Evolutionary conservation across 2,797 vertebrate species (phyloP), one percentile per base, ranked within the genome.

Genomic region (Lycodopsis pacificus): DNA sequence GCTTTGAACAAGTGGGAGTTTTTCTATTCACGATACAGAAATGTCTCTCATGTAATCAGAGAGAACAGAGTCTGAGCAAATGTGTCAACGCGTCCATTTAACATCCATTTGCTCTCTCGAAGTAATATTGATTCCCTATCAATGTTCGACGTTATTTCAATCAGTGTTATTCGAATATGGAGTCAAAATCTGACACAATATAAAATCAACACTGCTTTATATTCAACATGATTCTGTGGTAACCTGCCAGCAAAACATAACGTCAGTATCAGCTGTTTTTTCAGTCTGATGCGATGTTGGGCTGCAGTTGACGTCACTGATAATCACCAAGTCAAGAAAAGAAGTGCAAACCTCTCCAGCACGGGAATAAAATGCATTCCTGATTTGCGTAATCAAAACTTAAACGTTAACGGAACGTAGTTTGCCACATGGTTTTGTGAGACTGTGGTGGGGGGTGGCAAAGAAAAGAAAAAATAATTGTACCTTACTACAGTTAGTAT

Each of bases 11-110:
- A 71, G 65, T 61, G 40, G 61, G 27, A 25, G 25, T 64, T 42
- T 78, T 73, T 85, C 56, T 83, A 11, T 74, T 81, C 34, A 49
- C 17, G 2, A 2, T 64, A n/a, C 73, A 83, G 64, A 87, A 84
- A 83, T 80, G 85, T 70, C 48, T 63, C 80, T 80, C 79, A 83
- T 86, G 54, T 67, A 85, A 87, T 88, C 83, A 76, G 14, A 5
- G 0, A 76, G 62, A 82, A 81, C 64, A 79, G 42, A 62, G 70
- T 84, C 48, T 72, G 54, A 63, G 73, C 51, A 44, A 84, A 74
- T 62, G 74, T 71, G 79, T 81, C 44, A 84, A 79, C 61, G 62
- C 68, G 64, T 75, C 42, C 57, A 84, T 87, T 86, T 83, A 79
- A 51, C 62, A 77, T 71, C 40, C 70, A 76, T 87, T 79, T 72